These are phyloP conservation scores for Microtus pennsylvanicus DNA, from an alignment of 2,113 vertebrate genomes.

Conservation along the genomic window DNA sequence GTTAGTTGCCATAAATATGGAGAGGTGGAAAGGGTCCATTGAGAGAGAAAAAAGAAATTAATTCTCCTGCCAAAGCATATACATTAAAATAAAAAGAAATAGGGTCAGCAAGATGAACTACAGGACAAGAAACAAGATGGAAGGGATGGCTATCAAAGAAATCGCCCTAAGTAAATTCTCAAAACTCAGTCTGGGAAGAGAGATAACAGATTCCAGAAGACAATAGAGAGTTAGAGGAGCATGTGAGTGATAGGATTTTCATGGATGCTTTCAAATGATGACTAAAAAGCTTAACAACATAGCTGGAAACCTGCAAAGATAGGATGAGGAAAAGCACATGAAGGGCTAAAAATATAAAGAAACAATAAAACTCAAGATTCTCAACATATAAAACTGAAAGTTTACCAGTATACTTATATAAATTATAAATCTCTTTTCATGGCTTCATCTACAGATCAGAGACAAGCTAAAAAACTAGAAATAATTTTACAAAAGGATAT, in stretches of 20 bases:
- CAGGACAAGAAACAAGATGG: neutral
- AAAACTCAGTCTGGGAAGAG: neutral
- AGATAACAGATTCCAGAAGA: neutral
- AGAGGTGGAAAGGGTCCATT: neutral
- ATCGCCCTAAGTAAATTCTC: neutral
- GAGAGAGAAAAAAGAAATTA: neutral
- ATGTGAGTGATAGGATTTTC: neutral
- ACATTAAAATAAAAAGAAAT: neutral
- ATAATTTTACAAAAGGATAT: neutral
- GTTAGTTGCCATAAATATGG: neutral
- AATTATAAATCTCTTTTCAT: neutral
- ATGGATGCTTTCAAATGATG: neutral
- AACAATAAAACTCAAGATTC: neutral
- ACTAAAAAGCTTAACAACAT: neutral
- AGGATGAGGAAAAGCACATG: neutral
- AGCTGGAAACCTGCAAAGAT: neutral
- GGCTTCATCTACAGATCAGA: constrained; percentile 21
- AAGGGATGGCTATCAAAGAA: neutral
- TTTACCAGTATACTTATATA: neutral
- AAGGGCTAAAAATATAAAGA: neutral
- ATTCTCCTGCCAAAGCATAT: neutral
- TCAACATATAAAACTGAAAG: neutral
- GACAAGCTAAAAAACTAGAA: neutral
- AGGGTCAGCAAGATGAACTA: neutral
- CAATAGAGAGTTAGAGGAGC: neutral